These are phyloP conservation scores for Muscina levida DNA, from an alignment of 2,888 invertebrate genomes.

Conservation along the genomic window DNA sequence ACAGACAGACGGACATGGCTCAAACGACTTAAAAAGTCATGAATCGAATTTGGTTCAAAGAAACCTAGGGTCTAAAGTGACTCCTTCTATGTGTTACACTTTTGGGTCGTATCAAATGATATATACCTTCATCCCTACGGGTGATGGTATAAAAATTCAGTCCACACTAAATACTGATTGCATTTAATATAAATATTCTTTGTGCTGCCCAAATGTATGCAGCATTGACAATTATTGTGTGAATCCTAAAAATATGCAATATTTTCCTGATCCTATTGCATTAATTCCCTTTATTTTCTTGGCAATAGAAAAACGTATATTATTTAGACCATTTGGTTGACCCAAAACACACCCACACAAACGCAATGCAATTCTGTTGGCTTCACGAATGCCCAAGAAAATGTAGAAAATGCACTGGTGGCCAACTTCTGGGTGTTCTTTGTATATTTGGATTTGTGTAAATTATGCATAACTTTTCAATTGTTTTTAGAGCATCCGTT, in stretches of 20 bases:
- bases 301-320: neutral
- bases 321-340: neutral
- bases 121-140: no score
- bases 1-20: no score
- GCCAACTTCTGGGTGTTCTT: neutral
- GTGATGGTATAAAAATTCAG: no score
- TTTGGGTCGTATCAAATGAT: no score
- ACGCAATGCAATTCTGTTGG: no score
- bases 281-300: neutral
- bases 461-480: conserved; percentile 3
- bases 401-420: neutral
- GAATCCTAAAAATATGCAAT: neutral
- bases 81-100: no score
- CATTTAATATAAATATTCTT: no score
- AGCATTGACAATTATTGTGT: neutral
- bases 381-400: neutral
- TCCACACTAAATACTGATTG: no score
- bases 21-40: no score
- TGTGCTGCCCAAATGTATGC: neutral
- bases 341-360: neutral
- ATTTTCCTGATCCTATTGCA: neutral
- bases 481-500: no score
- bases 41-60: no score
- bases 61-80: no score
- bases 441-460: neutral